Evolutionary conservation across 1,140 invertebrate genomes (phyloP).

Genomic region (Ips typographus): DNA sequence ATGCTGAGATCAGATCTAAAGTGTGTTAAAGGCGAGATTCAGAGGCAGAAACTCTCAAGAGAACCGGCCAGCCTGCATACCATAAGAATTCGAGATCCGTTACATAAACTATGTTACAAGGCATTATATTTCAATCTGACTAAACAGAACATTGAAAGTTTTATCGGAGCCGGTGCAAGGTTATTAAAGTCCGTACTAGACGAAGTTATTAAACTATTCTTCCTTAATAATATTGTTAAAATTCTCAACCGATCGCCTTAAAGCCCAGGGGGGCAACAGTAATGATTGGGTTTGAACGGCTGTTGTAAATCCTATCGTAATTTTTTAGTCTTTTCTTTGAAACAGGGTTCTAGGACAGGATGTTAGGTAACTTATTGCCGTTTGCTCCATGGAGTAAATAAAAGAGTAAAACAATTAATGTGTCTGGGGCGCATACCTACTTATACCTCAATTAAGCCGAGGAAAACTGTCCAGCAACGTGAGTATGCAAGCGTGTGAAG

Average conservation of each 20-base stretch:
- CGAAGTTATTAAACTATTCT: not conserved
- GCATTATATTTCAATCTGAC: not conserved
- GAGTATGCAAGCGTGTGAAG: too few relatives aligned
- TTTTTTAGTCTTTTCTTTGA: not conserved
- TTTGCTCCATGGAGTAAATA: too few relatives aligned
- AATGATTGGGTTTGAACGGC: not conserved
- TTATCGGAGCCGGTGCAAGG: not conserved
- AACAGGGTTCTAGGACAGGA: not conserved
- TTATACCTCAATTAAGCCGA: too few relatives aligned
- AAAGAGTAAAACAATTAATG: too few relatives aligned
- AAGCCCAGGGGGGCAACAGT: not conserved
- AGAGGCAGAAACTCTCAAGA: not conserved
- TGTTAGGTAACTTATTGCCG: too few relatives aligned
- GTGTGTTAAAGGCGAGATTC: not conserved
- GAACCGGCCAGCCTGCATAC: slow-evolving; percentile 1
- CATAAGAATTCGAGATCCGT: not conserved
- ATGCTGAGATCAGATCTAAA: not conserved
- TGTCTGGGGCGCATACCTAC: too few relatives aligned
- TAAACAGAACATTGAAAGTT: not conserved
- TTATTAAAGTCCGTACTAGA: not conserved
- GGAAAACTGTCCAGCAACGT: too few relatives aligned
- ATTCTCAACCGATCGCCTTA: not conserved
- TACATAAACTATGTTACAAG: slow-evolving; percentile 1
- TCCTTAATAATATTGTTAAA: slow-evolving; percentile 1
- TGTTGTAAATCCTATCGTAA: not conserved